Percentiles rank a stretch among this genome's conserved stretches.
These are phyloP conservation scores for Harpagifer antarcticus DNA, from an alignment of 2,797 vertebrate genomes.

Conservation along the genomic window DNA sequence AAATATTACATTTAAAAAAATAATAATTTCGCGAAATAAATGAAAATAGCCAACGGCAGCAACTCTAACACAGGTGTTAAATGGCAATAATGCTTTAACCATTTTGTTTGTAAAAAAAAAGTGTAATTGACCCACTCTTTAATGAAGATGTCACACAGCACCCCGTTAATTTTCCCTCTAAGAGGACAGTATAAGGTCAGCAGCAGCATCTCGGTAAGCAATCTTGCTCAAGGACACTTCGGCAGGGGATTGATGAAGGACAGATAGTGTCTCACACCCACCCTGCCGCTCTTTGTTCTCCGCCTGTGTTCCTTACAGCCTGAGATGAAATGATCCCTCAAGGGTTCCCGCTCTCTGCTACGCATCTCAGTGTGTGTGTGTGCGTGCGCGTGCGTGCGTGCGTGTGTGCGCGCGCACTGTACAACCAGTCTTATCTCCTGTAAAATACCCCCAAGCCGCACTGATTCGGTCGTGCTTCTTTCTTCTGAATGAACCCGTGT, in stretches of 20 bases:
- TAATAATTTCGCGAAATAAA: not conserved
- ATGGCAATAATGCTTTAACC: not conserved
- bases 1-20: not conserved
- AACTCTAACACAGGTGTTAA: not conserved
- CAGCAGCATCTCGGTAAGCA: conserved; percentile 28
- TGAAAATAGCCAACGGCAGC: not conserved
- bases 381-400: conserved; percentile 9
- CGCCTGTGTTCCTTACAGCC: conserved; percentile 7
- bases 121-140: not conserved
- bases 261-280: conserved; percentile 15
- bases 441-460: conserved; percentile 59
- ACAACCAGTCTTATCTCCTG: conserved; percentile 37
- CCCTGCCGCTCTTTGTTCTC: conserved; percentile 42
- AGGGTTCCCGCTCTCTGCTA: conserved; percentile 43
- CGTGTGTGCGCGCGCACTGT: conserved; percentile 24
- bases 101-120: not conserved
- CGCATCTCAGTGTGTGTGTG: conserved; percentile 4
- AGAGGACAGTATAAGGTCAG: conserved; percentile 39
- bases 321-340: conserved; percentile 45
- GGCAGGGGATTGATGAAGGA: conserved; percentile 44
- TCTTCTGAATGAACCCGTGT: conserved; percentile 63
- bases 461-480: conserved; percentile 50
- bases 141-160: conserved; percentile 12
- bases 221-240: conserved; percentile 53
- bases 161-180: conserved; percentile 1